These are phyloP conservation scores for Hapalemur alaotrensis DNA, from an alignment of 2,797 vertebrate species.

Conservation along the genomic window DNA sequence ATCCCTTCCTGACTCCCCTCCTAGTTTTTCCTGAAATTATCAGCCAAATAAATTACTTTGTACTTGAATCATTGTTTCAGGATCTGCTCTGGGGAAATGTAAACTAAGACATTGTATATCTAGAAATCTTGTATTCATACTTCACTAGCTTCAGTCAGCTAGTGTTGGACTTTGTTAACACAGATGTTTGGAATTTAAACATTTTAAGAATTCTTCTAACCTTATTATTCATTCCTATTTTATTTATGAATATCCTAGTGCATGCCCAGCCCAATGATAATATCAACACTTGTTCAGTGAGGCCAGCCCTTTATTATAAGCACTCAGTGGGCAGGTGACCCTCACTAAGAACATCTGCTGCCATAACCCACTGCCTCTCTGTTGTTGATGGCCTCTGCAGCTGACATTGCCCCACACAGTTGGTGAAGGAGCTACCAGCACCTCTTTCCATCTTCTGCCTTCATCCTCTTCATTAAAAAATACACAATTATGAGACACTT, in stretches of 20 bases:
- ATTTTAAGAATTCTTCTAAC: neutral
- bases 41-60: slow-evolving; percentile 16
- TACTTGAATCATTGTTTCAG: neutral
- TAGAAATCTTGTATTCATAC: neutral
- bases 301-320: neutral
- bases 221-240: neutral
- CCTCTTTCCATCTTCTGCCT: neutral
- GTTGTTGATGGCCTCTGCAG: neutral
- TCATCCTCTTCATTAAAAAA: neutral
- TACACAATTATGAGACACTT: neutral
- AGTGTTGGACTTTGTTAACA: neutral
- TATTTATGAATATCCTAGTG: neutral
- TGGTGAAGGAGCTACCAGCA: neutral
- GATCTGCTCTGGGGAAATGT: neutral
- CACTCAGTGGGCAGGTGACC: neutral
- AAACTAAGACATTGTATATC: neutral
- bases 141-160: neutral
- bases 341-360: neutral
- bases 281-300: neutral
- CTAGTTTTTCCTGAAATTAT: neutral
- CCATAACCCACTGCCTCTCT: neutral
- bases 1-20: neutral
- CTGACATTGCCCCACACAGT: neutral
- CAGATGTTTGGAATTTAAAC: slow-evolving; percentile 19
- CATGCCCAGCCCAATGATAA: neutral